A percentile compares a stretch with the other conserved stretches of the same genome.
These are phyloP conservation scores for Tenualosa thibaudeaui DNA, from an alignment of 2,797 vertebrate genomes.

Conservation along the genomic window DNA sequence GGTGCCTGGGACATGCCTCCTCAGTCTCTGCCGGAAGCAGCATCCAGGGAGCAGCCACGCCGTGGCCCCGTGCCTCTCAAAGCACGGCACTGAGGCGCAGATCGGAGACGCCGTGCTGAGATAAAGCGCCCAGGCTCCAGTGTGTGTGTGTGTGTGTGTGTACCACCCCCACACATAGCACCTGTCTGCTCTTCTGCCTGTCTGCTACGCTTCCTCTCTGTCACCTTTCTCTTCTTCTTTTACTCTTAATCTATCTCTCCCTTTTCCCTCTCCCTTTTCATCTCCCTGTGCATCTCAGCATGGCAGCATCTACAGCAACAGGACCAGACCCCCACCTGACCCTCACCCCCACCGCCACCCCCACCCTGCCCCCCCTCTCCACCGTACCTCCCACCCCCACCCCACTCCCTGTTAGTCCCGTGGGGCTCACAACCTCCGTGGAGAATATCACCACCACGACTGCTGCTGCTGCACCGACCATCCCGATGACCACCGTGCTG, in stretches of 20 bases:
- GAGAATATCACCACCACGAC: conserved; percentile 51
- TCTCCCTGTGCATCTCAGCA: not conserved
- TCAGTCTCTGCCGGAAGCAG: not conserved
- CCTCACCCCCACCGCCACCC: conserved; percentile 24
- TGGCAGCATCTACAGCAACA: not conserved
- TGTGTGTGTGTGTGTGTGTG: no score
- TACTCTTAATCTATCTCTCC: not conserved
- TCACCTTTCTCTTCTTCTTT: not conserved
- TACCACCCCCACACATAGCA: not conserved
- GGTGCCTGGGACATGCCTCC: not conserved
- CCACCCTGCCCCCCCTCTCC: conserved; percentile 54
- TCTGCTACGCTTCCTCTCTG: not conserved
- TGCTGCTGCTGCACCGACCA: conserved; percentile 56
- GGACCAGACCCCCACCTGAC: conserved; percentile 40
- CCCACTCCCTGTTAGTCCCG: not conserved
- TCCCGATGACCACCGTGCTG: conserved; percentile 51
- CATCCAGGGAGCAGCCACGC: not conserved
- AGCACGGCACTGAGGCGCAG: not conserved
- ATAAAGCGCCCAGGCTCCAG: not conserved
- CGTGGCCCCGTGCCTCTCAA: not conserved
- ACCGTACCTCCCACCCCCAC: conserved; percentile 31
- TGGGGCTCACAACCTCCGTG: not conserved
- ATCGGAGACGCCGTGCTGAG: not conserved
- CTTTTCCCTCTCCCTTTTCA: not conserved
- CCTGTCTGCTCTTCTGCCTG: not conserved